A percentile compares a stretch with the other conserved stretches of the same genome.
Evolutionary conservation across 2,113 vertebrate genomes (phyloP).

Genomic region (Anoura caudifer): DNA sequence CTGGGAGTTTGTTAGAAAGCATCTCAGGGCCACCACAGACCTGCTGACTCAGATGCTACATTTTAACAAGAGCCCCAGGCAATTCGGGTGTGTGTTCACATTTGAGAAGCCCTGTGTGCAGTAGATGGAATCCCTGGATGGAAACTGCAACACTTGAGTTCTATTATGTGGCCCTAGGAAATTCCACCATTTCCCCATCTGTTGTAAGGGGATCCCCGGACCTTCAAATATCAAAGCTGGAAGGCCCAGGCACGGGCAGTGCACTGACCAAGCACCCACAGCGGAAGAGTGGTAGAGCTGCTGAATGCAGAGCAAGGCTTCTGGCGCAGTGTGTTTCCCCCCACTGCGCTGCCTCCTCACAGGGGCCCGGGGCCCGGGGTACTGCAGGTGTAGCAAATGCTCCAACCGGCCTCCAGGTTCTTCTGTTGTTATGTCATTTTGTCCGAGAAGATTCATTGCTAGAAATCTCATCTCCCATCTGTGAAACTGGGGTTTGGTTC

Average conservation of each 20-base stretch:
- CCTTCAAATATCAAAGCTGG: background rate
- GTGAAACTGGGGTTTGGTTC: background rate
- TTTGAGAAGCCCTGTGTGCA: background rate
- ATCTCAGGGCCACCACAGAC: background rate
- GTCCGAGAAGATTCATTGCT: background rate
- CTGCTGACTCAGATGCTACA: background rate
- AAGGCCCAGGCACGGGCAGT: background rate
- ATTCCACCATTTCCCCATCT: background rate
- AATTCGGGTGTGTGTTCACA: rapidly evolving
- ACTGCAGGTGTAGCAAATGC: rapidly evolving
- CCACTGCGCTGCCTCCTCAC: background rate
- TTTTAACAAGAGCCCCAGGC: background rate
- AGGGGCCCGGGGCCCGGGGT: rapidly evolving
- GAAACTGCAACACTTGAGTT: rapidly evolving
- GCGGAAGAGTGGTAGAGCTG: rapidly evolving
- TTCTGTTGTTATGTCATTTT: background rate
- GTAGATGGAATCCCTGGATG: background rate
- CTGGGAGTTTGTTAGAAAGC: background rate
- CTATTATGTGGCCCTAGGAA: background rate
- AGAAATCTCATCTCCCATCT: background rate
- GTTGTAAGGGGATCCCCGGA: rapidly evolving
- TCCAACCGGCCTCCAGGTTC: background rate
- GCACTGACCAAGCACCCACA: rapidly evolving
- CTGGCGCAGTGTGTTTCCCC: rapidly evolving
- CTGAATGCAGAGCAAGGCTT: background rate